Evolutionary conservation across 1,140 invertebrate genomes (phyloP), one percentile per base, ranked within the genome.

Genomic region (Lasioglossum albipes): DNA sequence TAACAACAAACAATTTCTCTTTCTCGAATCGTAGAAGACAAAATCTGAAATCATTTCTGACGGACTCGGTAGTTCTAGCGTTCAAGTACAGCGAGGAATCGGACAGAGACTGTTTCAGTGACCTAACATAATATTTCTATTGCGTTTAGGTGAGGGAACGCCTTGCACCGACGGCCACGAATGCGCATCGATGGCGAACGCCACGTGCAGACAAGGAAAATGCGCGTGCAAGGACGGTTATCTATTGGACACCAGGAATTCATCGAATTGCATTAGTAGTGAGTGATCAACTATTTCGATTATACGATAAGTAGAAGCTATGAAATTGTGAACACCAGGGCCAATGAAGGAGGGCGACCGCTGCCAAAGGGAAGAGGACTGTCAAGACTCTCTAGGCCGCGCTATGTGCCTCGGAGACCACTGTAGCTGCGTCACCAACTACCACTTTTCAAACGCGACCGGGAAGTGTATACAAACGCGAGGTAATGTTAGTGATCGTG

Each of bases 241-340:
- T 27, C 80, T 83, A 18, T 64, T 88, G 16, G 89, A 90, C 36
- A 85, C 61, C 2, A 77, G 54, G 2, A 90, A 90, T 70, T 85
- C 88, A 2, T 90, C 89, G 2, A 88, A 87, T 42, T 90, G 89
- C 52, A 79, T 89, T 10, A 45, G 18, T 0, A 85, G 89, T 90
- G 57, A 88, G 86, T 84, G 73, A 41, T 20, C 2, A 10, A 18
- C 10, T 5, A 13, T 27, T 18, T 0, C 0, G 49, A 2, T 9
- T 20, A 20, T 42, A 6, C 20, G 2, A 65, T 27, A 27, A 27
- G 20, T 22, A n/a, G 18, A 2, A 41, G 52, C 41, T 77, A 9
- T 31, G 18, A 16, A 16, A 57, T 57, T 18, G 54, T 16, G 2
- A 7, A 27, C 86, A 83, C 22, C 49, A 90, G 88, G 79, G 54